These are phyloP conservation scores for Andrena fulva DNA, from an alignment of 2,888 invertebrate genomes.

Conservation along the genomic window DNA sequence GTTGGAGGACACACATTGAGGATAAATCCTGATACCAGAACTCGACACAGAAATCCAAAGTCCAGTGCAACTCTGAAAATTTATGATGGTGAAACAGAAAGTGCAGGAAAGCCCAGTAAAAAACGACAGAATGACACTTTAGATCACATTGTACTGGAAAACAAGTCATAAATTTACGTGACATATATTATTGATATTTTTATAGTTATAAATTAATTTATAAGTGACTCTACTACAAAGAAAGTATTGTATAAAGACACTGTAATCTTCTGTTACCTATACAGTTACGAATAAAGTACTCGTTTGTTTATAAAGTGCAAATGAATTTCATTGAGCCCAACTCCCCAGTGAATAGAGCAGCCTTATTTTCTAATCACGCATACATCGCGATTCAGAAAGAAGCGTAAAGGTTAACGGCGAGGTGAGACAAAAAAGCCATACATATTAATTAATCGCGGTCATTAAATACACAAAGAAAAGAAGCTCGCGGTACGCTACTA, in stretches of 20 bases:
- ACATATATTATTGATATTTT: neutral
- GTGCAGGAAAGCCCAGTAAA: neutral
- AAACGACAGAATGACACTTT: neutral
- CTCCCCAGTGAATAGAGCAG: too few species aligned
- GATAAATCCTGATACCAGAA: conserved; percentile 69
- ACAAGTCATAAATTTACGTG: neutral
- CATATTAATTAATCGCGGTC: neutral
- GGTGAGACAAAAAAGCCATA: too few species aligned
- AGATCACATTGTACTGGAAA: conserved; percentile 7
- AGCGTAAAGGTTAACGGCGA: too few species aligned
- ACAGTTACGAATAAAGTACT: too few species aligned
- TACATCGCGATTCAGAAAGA: too few species aligned
- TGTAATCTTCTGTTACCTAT: too few species aligned
- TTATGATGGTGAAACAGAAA: conserved; percentile 31
- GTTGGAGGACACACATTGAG: conserved; percentile 66
- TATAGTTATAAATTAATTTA: neutral
- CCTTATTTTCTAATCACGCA: too few species aligned
- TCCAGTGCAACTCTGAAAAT: conserved; percentile 38
- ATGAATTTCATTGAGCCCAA: too few species aligned
- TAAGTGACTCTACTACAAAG: neutral
- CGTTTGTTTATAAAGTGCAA: too few species aligned
- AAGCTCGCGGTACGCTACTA: neutral
- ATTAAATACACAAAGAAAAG: neutral
- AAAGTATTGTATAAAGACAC: neutral
- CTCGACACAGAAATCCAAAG: conserved; percentile 50